These are phyloP conservation scores for Neogobius melanostomus DNA, from an alignment of 2,113 vertebrate genomes.

Conservation along the genomic window DNA sequence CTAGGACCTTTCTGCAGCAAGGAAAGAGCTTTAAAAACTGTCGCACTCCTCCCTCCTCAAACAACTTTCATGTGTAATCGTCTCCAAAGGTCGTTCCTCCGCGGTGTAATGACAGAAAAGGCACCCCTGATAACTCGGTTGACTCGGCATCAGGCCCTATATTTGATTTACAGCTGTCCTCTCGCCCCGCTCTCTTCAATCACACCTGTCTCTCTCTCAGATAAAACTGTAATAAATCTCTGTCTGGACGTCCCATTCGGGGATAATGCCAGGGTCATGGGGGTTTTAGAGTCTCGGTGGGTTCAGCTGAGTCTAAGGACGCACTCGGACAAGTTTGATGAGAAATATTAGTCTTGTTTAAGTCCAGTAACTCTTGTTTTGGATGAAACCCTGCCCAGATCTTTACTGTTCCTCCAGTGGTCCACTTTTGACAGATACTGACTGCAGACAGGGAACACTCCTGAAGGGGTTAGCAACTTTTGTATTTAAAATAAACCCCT, in stretches of 20 bases:
- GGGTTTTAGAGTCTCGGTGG: background rate
- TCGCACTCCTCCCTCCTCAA: too few species aligned
- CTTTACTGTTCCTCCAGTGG: too few species aligned
- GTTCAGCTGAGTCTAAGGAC: background rate
- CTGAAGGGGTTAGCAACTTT: too few species aligned
- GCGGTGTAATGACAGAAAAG: background rate
- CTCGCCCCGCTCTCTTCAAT: background rate
- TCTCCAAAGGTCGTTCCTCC: constrained; percentile 35
- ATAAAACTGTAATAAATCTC: background rate
- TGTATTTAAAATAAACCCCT: too few species aligned
- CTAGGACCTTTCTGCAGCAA: too few species aligned
- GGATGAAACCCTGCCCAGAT: too few species aligned
- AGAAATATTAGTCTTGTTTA: too few species aligned
- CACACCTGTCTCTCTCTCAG: background rate
- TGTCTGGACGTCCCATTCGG: background rate
- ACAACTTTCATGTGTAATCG: too few species aligned
- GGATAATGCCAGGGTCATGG: background rate
- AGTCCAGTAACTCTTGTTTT: too few species aligned
- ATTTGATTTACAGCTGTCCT: constrained; percentile 2
- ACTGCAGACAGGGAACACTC: too few species aligned
- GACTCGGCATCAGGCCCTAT: background rate
- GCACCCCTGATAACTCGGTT: background rate
- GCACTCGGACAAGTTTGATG: background rate
- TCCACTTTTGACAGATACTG: too few species aligned
- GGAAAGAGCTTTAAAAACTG: too few species aligned